Percentiles rank a stretch among this genome's conserved stretches.
These are phyloP conservation scores for Hemicrepidius hirtus DNA, from an alignment of 2,888 invertebrate species.

Conservation along the genomic window DNA sequence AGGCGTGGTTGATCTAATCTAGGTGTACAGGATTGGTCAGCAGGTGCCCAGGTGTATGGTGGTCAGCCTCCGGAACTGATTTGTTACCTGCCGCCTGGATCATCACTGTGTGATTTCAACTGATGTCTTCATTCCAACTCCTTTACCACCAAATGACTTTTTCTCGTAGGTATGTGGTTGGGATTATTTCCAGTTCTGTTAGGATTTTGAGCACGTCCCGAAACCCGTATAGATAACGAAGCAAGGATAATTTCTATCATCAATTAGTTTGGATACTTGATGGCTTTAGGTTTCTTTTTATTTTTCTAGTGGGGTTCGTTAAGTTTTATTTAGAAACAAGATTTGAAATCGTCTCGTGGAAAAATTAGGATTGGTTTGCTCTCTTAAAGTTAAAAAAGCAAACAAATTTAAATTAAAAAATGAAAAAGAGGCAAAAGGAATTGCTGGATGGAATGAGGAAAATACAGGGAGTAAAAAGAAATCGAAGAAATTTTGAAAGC, in stretches of 20 bases:
- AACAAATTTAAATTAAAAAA: no score
- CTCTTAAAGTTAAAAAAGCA: no score
- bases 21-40: conserved; percentile 60
- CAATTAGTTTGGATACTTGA: conserved; percentile 10
- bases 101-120: conserved; percentile 60
- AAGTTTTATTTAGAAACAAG: no score
- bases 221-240: conserved; percentile 10
- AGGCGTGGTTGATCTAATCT: conserved; percentile 59
- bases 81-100: conserved; percentile 65
- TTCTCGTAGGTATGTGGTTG: conserved; percentile 11
- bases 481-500: no score
- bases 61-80: conserved; percentile 64
- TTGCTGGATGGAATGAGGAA: no score
- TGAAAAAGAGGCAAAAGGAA: no score
- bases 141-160: conserved; percentile 43
- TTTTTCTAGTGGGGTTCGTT: no score
- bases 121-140: conserved; percentile 61
- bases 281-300: not conserved
- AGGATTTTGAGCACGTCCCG: conserved; percentile 18
- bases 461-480: no score
- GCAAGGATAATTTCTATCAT: conserved; percentile 12
- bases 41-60: conserved; percentile 63
- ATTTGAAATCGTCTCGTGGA: no score
- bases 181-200: not conserved
- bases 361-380: no score